Evolutionary conservation across 2,797 vertebrate genomes (phyloP).

Genomic region (Smutsia gigantea): DNA sequence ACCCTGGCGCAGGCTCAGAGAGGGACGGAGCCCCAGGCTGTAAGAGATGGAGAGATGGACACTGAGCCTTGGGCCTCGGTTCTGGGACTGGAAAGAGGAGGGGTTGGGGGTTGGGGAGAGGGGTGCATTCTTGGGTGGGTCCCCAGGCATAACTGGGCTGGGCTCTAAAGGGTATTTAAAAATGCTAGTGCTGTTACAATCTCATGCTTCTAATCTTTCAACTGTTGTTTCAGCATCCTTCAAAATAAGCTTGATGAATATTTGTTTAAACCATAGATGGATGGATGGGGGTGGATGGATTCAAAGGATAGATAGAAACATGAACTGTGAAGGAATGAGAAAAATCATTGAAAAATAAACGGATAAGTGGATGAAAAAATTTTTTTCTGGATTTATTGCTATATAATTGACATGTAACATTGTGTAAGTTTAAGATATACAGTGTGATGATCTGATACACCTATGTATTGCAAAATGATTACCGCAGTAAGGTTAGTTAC

Average conservation of each 20-base stretch:
- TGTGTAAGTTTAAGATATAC: not conserved
- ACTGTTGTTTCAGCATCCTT: not conserved
- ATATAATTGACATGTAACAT: not conserved
- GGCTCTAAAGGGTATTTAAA: not conserved
- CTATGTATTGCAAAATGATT: not conserved
- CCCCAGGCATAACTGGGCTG: not conserved
- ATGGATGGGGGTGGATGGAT: not conserved
- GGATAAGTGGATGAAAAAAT: not conserved
- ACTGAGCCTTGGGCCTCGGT: not conserved
- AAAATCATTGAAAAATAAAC: not conserved
- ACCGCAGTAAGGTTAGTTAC: not conserved
- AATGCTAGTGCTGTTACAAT: not conserved
- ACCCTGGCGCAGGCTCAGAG: not conserved
- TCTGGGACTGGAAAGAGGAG: not conserved
- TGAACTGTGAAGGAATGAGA: not conserved
- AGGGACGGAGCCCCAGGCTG: not conserved
- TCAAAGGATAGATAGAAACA: not conserved
- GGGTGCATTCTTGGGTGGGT: no score
- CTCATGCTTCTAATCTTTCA: not conserved
- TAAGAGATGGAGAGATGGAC: not conserved
- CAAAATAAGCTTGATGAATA: not conserved
- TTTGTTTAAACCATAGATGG: not conserved
- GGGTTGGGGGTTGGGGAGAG: not conserved
- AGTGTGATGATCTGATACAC: not conserved
- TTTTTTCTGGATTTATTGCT: not conserved